phyloP scores from a whole-genome alignment of 2,113 vertebrate species.

The Mustelus asterias region DNA sequence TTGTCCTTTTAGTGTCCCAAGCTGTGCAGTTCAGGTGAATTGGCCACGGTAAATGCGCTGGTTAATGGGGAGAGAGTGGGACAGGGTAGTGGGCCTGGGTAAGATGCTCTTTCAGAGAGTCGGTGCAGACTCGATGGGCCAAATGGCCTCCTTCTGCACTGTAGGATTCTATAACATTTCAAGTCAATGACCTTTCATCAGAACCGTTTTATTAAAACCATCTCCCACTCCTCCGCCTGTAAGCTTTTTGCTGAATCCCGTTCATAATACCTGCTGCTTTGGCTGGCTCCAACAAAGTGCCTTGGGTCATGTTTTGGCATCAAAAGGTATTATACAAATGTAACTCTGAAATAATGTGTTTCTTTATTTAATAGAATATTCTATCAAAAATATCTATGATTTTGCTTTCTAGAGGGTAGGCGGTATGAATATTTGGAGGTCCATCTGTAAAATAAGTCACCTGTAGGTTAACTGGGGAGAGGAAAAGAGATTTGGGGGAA shows the following conservation, averaged over 20 bases:
- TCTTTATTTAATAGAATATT: background rate
- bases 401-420: background rate
- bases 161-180: too few relatives aligned
- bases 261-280: background rate
- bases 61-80: too few relatives aligned
- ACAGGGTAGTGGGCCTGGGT: too few relatives aligned
- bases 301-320: background rate
- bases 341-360: background rate
- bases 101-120: too few relatives aligned
- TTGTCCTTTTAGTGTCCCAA: too few relatives aligned
- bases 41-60: too few relatives aligned
- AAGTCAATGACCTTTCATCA: too few relatives aligned
- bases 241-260: background rate
- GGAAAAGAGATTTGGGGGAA: too few relatives aligned
- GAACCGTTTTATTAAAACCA: background rate
- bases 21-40: too few relatives aligned
- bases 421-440: background rate
- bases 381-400: background rate
- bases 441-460: background rate
- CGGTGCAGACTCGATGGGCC: too few relatives aligned
- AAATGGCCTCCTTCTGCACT: too few relatives aligned
- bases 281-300: background rate
- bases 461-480: too few relatives aligned
- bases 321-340: background rate
- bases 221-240: background rate